These are phyloP conservation scores for Oncorhynchus kisutch DNA, from an alignment of 2,113 vertebrate genomes.

Conservation along the genomic window DNA sequence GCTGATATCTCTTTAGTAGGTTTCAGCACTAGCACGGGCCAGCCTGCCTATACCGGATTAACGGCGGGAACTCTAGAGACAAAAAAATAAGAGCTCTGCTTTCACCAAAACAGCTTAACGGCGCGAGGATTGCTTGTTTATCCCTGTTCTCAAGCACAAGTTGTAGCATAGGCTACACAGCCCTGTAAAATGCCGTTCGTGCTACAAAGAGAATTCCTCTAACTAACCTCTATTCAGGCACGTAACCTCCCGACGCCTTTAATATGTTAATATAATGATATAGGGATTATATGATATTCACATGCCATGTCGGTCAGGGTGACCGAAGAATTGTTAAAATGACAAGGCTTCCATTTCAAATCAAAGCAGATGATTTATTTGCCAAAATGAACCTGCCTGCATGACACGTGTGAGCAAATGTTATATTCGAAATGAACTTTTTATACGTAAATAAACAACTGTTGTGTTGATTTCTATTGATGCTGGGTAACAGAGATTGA, in stretches of 20 bases:
- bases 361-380: too few species aligned
- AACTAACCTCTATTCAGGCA: not conserved
- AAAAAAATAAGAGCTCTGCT: slow-evolving; percentile 43
- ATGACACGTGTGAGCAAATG: too few species aligned
- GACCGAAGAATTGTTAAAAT: too few species aligned
- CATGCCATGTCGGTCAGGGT: too few species aligned
- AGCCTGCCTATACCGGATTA: slow-evolving; percentile 53
- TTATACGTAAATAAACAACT: too few species aligned
- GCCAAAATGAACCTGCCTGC: too few species aligned
- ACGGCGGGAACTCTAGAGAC: slow-evolving; percentile 24
- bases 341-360: too few species aligned
- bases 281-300: too few species aligned
- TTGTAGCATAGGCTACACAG: not conserved
- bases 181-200: too few species aligned
- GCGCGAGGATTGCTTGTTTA: slow-evolving; percentile 10
- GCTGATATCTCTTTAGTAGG: slow-evolving; percentile 48
- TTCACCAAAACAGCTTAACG: slow-evolving; percentile 46
- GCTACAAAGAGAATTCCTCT: not conserved
- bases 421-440: too few species aligned
- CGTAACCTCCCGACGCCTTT: not conserved
- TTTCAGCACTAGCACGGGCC: not conserved
- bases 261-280: not conserved
- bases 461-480: too few species aligned
- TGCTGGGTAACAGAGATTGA: too few species aligned
- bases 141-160: slow-evolving; percentile 24